phyloP scores from a whole-genome alignment of 2,113 vertebrate genomes.

The Orycteropus afer region DNA sequence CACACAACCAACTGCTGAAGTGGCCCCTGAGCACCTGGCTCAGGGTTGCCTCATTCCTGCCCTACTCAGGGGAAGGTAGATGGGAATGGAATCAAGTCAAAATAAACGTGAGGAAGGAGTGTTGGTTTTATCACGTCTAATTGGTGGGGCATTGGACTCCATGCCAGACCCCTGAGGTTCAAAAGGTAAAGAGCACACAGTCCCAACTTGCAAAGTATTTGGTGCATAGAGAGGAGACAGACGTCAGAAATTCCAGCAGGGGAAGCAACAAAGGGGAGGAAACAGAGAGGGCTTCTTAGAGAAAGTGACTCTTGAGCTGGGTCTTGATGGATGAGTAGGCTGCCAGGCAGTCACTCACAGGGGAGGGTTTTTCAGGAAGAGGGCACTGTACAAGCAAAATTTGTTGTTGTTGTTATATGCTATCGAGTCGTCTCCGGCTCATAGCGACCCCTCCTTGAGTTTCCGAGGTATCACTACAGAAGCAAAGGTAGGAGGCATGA shows the following conservation, averaged over 20 bases:
- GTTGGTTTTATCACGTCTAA: not conserved
- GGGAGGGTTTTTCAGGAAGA: not conserved
- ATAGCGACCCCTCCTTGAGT: too few species aligned
- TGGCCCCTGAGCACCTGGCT: not conserved
- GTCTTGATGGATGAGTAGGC: not conserved
- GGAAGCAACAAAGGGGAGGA: not conserved
- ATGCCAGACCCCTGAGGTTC: not conserved
- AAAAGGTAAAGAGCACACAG: not conserved
- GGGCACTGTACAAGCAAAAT: fast-evolving
- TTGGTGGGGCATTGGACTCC: not conserved
- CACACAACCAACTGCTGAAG: not conserved
- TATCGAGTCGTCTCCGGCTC: too few species aligned
- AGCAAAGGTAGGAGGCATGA: not conserved
- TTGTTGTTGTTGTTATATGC: too few species aligned
- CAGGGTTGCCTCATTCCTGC: not conserved
- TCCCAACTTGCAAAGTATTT: not conserved
- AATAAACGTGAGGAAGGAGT: not conserved
- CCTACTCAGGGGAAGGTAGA: not conserved
- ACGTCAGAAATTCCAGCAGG: fast-evolving
- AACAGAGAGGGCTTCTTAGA: not conserved
- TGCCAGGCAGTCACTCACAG: too few species aligned
- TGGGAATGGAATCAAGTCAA: not conserved
- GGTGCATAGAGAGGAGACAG: not conserved
- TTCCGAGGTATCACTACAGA: too few species aligned
- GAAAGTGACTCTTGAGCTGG: not conserved